Conservation (phyloP, 2,888 invertebrate species). For the Zhuqinia jingwanae region DNA sequence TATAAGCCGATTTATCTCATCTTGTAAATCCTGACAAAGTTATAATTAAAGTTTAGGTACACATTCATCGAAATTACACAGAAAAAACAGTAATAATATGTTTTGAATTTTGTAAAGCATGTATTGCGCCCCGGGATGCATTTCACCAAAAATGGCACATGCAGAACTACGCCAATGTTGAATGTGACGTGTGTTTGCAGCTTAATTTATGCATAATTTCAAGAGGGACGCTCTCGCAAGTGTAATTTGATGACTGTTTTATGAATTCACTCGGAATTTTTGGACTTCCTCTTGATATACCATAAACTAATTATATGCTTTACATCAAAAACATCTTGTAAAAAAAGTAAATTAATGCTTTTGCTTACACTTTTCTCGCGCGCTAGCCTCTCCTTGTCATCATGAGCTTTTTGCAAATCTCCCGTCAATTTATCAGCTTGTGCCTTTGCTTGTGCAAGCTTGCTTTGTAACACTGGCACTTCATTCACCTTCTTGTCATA, state of each 20-base stretch:
- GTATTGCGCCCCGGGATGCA: neutral
- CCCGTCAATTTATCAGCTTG: constrained; percentile 71
- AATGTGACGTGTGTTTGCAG: neutral
- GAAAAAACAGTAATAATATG: constrained; percentile 15
- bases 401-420: constrained; percentile 74
- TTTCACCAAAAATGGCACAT: constrained; percentile 13
- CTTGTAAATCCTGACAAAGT: constrained; percentile 71
- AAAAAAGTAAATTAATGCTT: constrained; percentile 1
- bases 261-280: neutral
- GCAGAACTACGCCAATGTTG: neutral
- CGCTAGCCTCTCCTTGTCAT: constrained; percentile 72
- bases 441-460: constrained; percentile 70
- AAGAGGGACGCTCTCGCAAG: neutral
- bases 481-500: constrained; percentile 75
- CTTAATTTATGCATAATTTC: constrained; percentile 23
- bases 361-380: constrained; percentile 72
- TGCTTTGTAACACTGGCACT: constrained; percentile 70
- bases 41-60: neutral
- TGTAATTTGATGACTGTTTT: neutral
- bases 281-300: no score
- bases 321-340: neutral
- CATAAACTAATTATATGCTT: neutral
- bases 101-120: neutral
- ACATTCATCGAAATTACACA: neutral
- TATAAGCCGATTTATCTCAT: constrained; percentile 73